A percentile compares a stretch with the other conserved stretches of the same genome.
These are phyloP conservation scores for Acleris sparsana DNA, from an alignment of 2,888 invertebrate genomes.

Conservation along the genomic window DNA sequence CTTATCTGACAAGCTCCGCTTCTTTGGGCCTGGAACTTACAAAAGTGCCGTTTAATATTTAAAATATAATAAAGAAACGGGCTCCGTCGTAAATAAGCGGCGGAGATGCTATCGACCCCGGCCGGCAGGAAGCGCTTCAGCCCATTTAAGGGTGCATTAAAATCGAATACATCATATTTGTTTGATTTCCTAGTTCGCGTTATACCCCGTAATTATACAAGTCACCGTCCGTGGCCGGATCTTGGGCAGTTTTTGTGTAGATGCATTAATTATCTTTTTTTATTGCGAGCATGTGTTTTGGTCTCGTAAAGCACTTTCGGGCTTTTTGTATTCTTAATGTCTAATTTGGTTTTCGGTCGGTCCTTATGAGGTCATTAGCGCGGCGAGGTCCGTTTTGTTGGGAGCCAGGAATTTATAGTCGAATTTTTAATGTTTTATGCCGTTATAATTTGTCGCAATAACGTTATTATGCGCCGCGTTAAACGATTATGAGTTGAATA, in stretches of 20 bases:
- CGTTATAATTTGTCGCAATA: slow-evolving; percentile 60
- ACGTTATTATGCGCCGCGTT: slow-evolving; percentile 42
- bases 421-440: slow-evolving; percentile 57
- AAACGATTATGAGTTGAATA: slow-evolving; percentile 38
- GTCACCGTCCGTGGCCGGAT: slow-evolving; percentile 78
- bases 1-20: slow-evolving; percentile 69
- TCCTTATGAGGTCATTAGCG: slow-evolving; percentile 75
- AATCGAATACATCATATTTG: slow-evolving; percentile 85
- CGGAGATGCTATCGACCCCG: slow-evolving; percentile 74
- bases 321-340: slow-evolving; percentile 74
- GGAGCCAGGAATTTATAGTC: slow-evolving; percentile 56
- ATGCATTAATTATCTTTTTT: slow-evolving; percentile 82
- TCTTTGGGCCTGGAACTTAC: slow-evolving; percentile 69
- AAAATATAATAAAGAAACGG: slow-evolving; percentile 48
- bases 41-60: slow-evolving; percentile 68
- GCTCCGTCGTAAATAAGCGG: slow-evolving; percentile 74
- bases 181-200: slow-evolving; percentile 84
- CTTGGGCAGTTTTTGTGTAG: slow-evolving; percentile 74
- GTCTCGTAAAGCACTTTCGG: slow-evolving; percentile 77
- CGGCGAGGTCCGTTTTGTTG: slow-evolving; percentile 56
- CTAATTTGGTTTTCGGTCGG: slow-evolving; percentile 74
- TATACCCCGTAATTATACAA: slow-evolving; percentile 83
- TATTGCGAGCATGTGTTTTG: slow-evolving; percentile 79
- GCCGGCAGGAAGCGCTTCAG: slow-evolving; percentile 80
- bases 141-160: slow-evolving; percentile 84